Percentiles rank a stretch among this genome's conserved stretches.
Conservation (phyloP, 1,140 invertebrate genomes). For the Asbolus verrucosus region DNA sequence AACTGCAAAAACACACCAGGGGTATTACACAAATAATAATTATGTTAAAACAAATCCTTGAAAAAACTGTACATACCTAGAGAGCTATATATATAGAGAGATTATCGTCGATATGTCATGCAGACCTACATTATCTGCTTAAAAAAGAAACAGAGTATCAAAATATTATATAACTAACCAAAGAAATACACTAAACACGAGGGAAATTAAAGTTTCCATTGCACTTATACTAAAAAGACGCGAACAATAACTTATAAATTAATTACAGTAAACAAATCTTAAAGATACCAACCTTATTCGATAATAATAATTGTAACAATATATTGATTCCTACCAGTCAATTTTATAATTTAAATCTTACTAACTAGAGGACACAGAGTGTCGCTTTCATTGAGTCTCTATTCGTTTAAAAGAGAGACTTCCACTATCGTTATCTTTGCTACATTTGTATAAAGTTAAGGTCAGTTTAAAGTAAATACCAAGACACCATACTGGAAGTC, state of each 20-base stretch:
- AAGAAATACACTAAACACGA: conserved; percentile 47
- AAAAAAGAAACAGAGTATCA: conserved; percentile 58
- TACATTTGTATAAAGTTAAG: not conserved
- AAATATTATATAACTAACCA: conserved; percentile 54
- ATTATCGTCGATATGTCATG: conserved; percentile 59
- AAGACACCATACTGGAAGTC: conserved; percentile 14
- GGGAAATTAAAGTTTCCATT: conserved; percentile 55
- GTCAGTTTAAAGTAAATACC: not conserved
- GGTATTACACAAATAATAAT: conserved; percentile 45
- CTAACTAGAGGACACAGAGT: conserved; percentile 21
- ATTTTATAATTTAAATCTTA: conserved; percentile 42
- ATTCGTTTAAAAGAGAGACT: conserved; percentile 6
- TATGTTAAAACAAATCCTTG: conserved; percentile 42
- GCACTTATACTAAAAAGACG: conserved; percentile 52
- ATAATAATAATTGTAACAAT: conserved; percentile 28
- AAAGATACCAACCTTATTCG: conserved; percentile 35
- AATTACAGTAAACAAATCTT: conserved; percentile 38
- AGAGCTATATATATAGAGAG: conserved; percentile 56
- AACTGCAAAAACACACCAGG: conserved; percentile 54
- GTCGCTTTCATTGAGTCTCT: conserved; percentile 6
- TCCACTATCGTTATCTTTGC: conserved; percentile 28
- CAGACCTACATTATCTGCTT: conserved; percentile 51
- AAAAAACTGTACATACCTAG: conserved; percentile 54
- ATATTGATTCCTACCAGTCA: conserved; percentile 49
- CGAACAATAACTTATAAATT: conserved; percentile 18